Evolutionary conservation across 2,888 invertebrate species (phyloP).

Genomic region (Halocaridina rubra): DNA sequence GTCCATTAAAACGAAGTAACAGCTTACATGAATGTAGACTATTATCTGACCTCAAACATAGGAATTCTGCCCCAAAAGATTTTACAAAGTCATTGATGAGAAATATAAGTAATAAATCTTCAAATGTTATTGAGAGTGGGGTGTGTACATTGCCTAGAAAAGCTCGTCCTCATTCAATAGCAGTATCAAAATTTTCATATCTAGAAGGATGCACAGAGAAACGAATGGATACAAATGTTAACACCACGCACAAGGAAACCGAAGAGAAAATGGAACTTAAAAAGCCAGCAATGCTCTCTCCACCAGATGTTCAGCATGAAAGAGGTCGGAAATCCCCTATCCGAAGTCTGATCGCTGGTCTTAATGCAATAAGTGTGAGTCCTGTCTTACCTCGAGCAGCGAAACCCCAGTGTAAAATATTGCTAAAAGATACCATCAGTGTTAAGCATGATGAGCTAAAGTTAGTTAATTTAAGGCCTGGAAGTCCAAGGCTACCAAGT

Average conservation of each 20-base stretch:
- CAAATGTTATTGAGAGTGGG: neutral
- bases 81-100: conserved; percentile 42
- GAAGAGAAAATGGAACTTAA: neutral
- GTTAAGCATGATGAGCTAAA: conserved; percentile 27
- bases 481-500: conserved; percentile 16
- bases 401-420: neutral
- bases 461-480: conserved; percentile 34
- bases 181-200: conserved; percentile 40
- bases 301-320: neutral
- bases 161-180: conserved; percentile 35
- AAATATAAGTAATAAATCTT: neutral
- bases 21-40: conserved; percentile 27
- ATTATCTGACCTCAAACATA: neutral
- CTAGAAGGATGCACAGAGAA: neutral
- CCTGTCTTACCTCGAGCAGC: conserved; percentile 16
- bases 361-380: conserved; percentile 20
- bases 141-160: conserved; percentile 41
- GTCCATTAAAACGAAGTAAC: conserved; percentile 4
- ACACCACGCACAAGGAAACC: neutral
- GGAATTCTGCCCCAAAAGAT: neutral
- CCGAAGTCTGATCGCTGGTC: conserved; percentile 16
- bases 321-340: neutral
- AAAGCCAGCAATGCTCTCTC: neutral
- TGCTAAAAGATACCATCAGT: conserved; percentile 32
- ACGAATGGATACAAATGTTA: neutral